These are phyloP conservation scores for Xyliphius kryptos DNA, from an alignment of 2,113 vertebrate genomes.

Conservation along the genomic window DNA sequence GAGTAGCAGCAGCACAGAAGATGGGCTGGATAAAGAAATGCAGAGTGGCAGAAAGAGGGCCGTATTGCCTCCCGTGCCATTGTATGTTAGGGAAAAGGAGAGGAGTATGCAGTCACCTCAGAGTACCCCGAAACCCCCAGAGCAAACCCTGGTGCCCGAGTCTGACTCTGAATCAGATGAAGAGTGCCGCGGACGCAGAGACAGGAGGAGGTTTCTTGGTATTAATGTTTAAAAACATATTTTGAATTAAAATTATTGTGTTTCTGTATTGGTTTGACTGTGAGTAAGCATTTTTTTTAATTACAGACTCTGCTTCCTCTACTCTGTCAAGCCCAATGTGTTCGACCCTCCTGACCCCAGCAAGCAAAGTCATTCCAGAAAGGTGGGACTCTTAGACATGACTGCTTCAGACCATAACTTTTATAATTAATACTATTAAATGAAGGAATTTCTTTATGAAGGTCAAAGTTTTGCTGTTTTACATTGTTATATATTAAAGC, in stretches of 20 bases:
- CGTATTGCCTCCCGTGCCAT: conserved; percentile 26
- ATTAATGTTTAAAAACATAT: too few relatives aligned
- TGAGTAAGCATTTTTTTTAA: conserved; percentile 30
- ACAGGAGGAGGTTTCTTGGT: conserved; percentile 24
- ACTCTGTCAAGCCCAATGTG: conserved; percentile 47
- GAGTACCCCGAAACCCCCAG: conserved; percentile 8
- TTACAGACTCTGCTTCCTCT: conserved; percentile 50
- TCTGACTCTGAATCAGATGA: conserved; percentile 76
- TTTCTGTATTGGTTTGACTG: background rate
- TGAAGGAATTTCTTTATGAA: too few relatives aligned
- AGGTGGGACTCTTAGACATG: conserved; percentile 50
- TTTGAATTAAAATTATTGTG: too few relatives aligned
- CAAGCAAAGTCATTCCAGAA: conserved; percentile 58
- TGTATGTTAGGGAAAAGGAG: conserved; percentile 6
- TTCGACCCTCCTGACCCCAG: conserved; percentile 58
- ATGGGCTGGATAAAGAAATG: conserved; percentile 12
- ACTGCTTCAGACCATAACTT: too few relatives aligned
- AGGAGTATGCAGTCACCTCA: background rate
- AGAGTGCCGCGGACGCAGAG: conserved; percentile 45
- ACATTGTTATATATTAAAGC: too few relatives aligned
- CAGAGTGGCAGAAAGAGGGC: conserved; percentile 12
- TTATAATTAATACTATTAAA: too few relatives aligned
- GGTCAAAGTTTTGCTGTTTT: too few relatives aligned
- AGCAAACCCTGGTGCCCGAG: conserved; percentile 59
- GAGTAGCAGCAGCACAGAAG: background rate